Conservation (phyloP, 2,797 vertebrate genomes). For the Sorex maritimensis region DNA sequence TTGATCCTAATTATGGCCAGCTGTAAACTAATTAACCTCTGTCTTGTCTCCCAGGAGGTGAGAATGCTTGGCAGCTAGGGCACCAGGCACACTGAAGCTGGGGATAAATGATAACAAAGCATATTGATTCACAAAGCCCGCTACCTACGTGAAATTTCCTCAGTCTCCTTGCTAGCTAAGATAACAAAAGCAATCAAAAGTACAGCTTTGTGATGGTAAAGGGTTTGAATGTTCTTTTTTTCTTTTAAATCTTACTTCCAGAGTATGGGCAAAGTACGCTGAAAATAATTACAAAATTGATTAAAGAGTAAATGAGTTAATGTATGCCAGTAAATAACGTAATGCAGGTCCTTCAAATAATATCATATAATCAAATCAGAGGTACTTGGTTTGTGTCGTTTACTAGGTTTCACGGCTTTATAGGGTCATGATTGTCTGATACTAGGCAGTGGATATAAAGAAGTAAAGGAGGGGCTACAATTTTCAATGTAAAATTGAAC, state of each 20-base stretch:
- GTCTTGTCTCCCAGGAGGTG: conserved; percentile 35
- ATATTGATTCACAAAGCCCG: conserved; percentile 50
- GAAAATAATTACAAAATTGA: conserved; percentile 19
- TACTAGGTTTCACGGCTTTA: accelerated
- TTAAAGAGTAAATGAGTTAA: not conserved
- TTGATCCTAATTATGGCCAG: conserved; percentile 80
- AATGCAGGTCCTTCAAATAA: not conserved
- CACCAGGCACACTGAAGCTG: conserved; percentile 14
- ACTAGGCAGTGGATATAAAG: not conserved
- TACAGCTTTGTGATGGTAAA: not conserved
- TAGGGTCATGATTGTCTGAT: not conserved
- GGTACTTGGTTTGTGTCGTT: accelerated
- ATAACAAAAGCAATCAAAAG: conserved; percentile 75
- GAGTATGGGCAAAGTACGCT: not conserved
- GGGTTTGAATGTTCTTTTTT: conserved; percentile 2
- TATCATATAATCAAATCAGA: not conserved
- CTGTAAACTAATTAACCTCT: conserved; percentile 80
- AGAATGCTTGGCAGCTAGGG: conserved; percentile 38
- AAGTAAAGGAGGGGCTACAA: not conserved
- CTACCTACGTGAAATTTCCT: not conserved
- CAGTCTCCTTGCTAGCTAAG: conserved; percentile 37
- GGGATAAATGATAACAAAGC: conserved; percentile 71
- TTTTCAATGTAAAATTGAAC: not conserved
- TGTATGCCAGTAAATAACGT: not conserved
- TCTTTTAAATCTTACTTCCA: conserved; percentile 29